A percentile compares a stretch with the other conserved stretches of the same genome.
These are phyloP conservation scores for Spilosoma lubricipeda DNA, from an alignment of 2,888 invertebrate species.

Conservation along the genomic window DNA sequence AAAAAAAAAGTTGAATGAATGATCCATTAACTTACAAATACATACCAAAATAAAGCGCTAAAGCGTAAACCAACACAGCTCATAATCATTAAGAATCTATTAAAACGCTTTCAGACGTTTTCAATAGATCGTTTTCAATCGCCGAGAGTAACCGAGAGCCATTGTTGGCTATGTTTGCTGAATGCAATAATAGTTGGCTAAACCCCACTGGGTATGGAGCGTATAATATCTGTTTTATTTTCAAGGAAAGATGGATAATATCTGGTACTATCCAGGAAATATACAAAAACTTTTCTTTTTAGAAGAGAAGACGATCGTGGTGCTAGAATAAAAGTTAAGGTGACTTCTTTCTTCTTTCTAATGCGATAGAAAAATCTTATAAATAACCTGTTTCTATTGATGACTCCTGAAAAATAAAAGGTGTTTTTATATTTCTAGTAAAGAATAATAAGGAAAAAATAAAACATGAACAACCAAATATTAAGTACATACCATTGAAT, in stretches of 20 bases:
- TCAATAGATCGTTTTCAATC: conserved; percentile 42
- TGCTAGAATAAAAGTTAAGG: not conserved
- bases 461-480: too few relatives aligned
- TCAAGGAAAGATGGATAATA: not conserved
- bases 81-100: conserved; percentile 53
- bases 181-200: conserved; percentile 37
- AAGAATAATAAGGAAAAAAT: too few relatives aligned
- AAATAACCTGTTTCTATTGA: too few relatives aligned
- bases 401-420: too few relatives aligned
- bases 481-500: too few relatives aligned
- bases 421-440: too few relatives aligned
- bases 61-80: conserved; percentile 3
- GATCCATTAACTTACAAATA: not conserved
- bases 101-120: conserved; percentile 41
- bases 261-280: not conserved
- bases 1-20: not conserved
- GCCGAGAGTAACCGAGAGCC: conserved; percentile 33
- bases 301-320: not conserved
- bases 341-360: too few relatives aligned
- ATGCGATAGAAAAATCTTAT: too few relatives aligned
- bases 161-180: conserved; percentile 40
- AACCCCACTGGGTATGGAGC: conserved; percentile 8
- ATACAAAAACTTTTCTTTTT: not conserved
- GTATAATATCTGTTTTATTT: conserved; percentile 4
- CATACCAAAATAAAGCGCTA: not conserved